A percentile compares a stretch with the other conserved stretches of the same genome.
These are phyloP conservation scores for Ectemnius continuus DNA, from an alignment of 2,888 invertebrate species.

Conservation along the genomic window DNA sequence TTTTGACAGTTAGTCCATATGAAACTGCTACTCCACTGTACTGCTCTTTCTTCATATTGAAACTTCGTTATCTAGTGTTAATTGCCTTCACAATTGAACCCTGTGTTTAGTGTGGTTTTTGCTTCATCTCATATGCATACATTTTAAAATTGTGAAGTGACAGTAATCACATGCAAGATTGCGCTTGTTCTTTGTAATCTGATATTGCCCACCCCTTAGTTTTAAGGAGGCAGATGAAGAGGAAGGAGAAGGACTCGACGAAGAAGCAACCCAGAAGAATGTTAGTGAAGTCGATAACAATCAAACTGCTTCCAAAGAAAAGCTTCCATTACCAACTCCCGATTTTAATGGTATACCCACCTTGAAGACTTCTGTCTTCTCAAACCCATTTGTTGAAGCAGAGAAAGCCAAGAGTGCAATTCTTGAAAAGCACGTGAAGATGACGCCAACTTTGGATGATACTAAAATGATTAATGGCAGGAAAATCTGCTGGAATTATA, in stretches of 20 bases:
- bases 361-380: conserved; percentile 88
- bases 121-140: no score
- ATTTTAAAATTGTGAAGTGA: no score
- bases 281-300: conserved; percentile 32
- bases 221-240: conserved; percentile 67
- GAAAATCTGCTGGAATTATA: conserved; percentile 95
- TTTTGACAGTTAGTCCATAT: no score
- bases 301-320: conserved; percentile 68
- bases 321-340: conserved; percentile 82
- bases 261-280: conserved; percentile 36
- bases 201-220: conserved; percentile 76
- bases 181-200: conserved; percentile 76
- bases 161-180: conserved; percentile 40
- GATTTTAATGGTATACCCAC: conserved; percentile 80
- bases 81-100: no score
- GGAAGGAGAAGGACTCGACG: conserved; percentile 55
- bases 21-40: no score
- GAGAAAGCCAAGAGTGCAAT: conserved; percentile 92
- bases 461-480: conserved; percentile 91
- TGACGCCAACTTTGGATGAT: conserved; percentile 85
- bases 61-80: no score
- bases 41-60: no score
- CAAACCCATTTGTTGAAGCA: conserved; percentile 91
- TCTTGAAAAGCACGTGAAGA: conserved; percentile 94
- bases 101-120: no score